A percentile compares a stretch with the other conserved stretches of the same genome.
phyloP scores from a whole-genome alignment of 2,797 vertebrate species.

The Chelidonichthys spinosus region DNA sequence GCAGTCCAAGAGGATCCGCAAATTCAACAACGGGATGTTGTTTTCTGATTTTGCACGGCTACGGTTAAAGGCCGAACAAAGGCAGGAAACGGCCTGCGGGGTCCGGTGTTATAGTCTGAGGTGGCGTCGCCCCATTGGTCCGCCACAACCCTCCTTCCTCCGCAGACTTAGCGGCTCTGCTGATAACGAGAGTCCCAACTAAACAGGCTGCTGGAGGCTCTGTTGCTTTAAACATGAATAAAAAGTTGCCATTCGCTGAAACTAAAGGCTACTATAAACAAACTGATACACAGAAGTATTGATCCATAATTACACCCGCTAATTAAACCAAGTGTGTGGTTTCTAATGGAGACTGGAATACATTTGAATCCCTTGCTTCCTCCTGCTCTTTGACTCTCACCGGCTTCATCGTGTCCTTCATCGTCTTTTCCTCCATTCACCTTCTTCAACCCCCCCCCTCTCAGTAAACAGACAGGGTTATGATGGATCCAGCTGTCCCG shows the following conservation, averaged over 20 bases:
- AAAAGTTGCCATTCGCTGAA: slow-evolving; percentile 6
- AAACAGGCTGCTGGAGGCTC: neutral
- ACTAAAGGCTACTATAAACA: slow-evolving; percentile 13
- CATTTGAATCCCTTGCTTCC: slow-evolving; percentile 59
- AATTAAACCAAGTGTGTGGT: slow-evolving; percentile 65
- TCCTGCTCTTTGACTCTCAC: slow-evolving; percentile 28
- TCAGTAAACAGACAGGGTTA: slow-evolving; percentile 64
- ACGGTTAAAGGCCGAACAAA: too few species aligned
- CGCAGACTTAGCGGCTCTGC: neutral
- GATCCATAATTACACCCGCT: slow-evolving; percentile 64
- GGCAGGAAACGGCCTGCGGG: too few species aligned
- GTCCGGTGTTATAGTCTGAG: neutral
- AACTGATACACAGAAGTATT: slow-evolving; percentile 58
- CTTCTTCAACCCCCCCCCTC: slow-evolving; percentile 37
- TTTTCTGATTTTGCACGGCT: too few species aligned
- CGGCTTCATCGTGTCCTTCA: slow-evolving; percentile 49
- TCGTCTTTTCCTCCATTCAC: slow-evolving; percentile 54
- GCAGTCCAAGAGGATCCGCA: too few species aligned
- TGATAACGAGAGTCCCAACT: neutral
- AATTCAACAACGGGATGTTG: too few species aligned
- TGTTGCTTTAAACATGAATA: slow-evolving; percentile 5
- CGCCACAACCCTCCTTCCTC: neutral
- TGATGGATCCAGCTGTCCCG: slow-evolving; percentile 76
- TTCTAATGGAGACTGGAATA: slow-evolving; percentile 59
- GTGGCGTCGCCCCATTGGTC: neutral